phyloP scores from a whole-genome alignment of 2,888 invertebrate genomes.

The Tanytarsus gracilentus region DNA sequence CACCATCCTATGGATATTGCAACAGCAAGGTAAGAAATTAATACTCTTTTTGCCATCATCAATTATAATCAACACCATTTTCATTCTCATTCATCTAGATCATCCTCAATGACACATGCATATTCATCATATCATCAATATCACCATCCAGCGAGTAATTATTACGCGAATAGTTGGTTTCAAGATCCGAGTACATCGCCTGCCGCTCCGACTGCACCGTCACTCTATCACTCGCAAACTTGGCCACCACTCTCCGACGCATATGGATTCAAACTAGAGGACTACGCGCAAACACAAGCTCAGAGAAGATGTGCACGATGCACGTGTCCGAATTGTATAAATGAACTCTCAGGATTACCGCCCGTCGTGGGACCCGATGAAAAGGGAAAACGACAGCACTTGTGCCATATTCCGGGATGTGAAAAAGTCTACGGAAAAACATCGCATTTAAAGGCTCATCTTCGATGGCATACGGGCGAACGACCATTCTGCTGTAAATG shows the following conservation, averaged over 20 bases:
- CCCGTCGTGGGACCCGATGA: conserved; percentile 64
- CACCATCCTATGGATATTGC: conserved; percentile 34
- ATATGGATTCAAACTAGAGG: conserved; percentile 37
- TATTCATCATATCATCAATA: conserved; percentile 33
- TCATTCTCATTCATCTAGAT: conserved; percentile 19
- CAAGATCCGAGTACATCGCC: conserved; percentile 16
- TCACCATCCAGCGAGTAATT: conserved; percentile 22
- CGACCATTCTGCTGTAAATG: conserved; percentile 83
- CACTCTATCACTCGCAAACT: conserved; percentile 31
- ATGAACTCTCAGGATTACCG: conserved; percentile 66
- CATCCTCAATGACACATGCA: conserved; percentile 33
- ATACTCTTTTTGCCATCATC: too few species aligned
- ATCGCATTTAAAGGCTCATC: conserved; percentile 85
- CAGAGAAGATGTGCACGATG: conserved; percentile 67
- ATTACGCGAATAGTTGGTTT: conserved; percentile 24
- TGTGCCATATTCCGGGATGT: conserved; percentile 82
- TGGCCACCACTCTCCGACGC: conserved; percentile 37
- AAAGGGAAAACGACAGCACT: conserved; percentile 69
- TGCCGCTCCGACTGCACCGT: conserved; percentile 8
- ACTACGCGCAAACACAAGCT: conserved; percentile 44
- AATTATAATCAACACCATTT: conserved; percentile 4
- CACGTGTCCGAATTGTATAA: conserved; percentile 71
- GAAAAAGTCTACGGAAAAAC: conserved; percentile 86
- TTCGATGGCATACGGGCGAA: conserved; percentile 90
- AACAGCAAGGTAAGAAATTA: conserved; percentile 29